Evolutionary conservation across 2,888 invertebrate species (phyloP).

Genomic region (Dolichomitus sp.): DNA sequence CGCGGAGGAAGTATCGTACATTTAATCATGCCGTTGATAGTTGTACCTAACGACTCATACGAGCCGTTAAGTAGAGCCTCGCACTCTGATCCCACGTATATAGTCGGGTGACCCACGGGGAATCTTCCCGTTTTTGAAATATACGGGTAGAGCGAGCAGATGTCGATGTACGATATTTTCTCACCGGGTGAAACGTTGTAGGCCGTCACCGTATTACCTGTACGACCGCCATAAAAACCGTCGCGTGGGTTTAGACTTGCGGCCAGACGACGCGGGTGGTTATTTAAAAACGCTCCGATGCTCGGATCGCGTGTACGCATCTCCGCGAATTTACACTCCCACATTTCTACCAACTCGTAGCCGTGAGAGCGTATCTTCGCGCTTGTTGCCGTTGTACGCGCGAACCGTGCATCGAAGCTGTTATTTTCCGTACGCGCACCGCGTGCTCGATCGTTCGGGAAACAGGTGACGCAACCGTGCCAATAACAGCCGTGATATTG

Average conservation of each 20-base stretch:
- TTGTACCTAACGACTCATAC: no score
- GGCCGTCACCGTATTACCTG: constrained; percentile 62
- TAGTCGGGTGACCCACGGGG: constrained; percentile 69
- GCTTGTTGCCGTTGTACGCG: no score
- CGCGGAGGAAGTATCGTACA: constrained; percentile 71
- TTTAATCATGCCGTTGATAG: constrained; percentile 59
- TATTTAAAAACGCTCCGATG: not conserved
- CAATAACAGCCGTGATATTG: constrained; percentile 55
- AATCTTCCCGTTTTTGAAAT: no score
- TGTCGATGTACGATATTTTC: no score
- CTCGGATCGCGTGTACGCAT: not conserved
- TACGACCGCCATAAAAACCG: constrained; percentile 75
- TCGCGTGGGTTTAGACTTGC: constrained; percentile 45
- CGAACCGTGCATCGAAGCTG: no score
- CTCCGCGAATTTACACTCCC: constrained; percentile 43
- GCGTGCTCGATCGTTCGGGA: not conserved
- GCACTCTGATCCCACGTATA: constrained; percentile 56
- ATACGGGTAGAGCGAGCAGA: no score
- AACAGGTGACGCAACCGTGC: constrained; percentile 39
- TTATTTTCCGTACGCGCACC: no score
- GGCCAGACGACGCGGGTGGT: not conserved
- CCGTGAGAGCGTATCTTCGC: no score
- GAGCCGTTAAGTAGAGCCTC: no score
- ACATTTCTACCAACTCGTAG: constrained; percentile 25
- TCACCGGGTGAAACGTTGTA: constrained; percentile 42